phyloP scores from a whole-genome alignment of 1,140 invertebrate species.

The Spodoptera frugiperda region DNA sequence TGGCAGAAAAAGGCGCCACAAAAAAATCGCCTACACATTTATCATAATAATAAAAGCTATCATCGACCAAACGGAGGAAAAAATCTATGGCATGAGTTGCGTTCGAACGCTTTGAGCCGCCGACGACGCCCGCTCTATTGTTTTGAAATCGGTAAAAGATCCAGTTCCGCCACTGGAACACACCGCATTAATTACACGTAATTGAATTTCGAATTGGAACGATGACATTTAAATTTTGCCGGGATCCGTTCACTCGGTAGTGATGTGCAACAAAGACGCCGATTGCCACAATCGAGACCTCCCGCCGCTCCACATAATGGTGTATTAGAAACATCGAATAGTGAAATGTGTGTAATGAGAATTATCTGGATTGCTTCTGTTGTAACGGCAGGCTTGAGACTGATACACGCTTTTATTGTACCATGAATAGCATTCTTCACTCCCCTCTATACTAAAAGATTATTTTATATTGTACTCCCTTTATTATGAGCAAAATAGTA shows the following conservation, averaged over 20 bases:
- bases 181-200: conserved; percentile 83
- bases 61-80: conserved; percentile 65
- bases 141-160: conserved; percentile 78
- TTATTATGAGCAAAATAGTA: conserved; percentile 77
- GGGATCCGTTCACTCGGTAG: conserved; percentile 79
- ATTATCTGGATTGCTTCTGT: conserved; percentile 84
- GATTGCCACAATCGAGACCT: conserved; percentile 75
- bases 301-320: conserved; percentile 78
- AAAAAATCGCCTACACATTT: conserved; percentile 58
- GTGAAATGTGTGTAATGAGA: conserved; percentile 84
- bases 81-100: conserved; percentile 68
- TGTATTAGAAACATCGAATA: conserved; percentile 79
- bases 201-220: conserved; percentile 86
- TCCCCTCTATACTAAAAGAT: conserved; percentile 76
- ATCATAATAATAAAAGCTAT: conserved; percentile 66
- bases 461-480: conserved; percentile 77
- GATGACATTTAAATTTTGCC: conserved; percentile 85
- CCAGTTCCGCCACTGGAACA: conserved; percentile 73
- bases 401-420: conserved; percentile 70
- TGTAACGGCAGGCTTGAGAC: conserved; percentile 77
- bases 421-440: conserved; percentile 79
- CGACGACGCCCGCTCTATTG: conserved; percentile 70
- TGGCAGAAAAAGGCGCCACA: conserved; percentile 50
- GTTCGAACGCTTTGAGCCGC: conserved; percentile 63
- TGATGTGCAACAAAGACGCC: conserved; percentile 79